Evolutionary conservation across 2,888 invertebrate species (phyloP), one percentile per base, ranked within the genome.

Genomic region (Drosophila nr. perissopoda): DNA sequence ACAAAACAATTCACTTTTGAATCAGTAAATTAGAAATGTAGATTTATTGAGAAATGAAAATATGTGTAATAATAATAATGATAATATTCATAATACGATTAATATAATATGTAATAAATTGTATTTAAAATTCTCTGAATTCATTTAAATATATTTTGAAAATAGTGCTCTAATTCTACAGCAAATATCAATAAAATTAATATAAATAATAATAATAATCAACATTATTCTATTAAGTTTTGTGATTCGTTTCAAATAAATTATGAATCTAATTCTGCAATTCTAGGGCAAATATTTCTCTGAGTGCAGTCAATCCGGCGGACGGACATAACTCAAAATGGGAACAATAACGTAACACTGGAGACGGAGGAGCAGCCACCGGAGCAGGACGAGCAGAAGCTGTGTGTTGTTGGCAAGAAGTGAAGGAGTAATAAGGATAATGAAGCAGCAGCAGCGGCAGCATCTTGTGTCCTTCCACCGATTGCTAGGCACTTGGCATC

Each of bases 391-490:
- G 42, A 27, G 51, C 29, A 68, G 71, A 64, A 72, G 42, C 63
- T 18, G 21, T 5, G 18, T 64, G 34, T 51, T 57, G 58, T 52
- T 25, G 54, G 53, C 63, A 68, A 80, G 83, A 87, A 46, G 7
- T 46, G 46, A 88, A 84, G 84, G 89, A 88, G 87, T 87, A 87
- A 87, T 86, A 86, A 81, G 87, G 87, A 87, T 87, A 87, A 87
- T 87, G 87, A 87, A 87, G 81, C 81, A 70, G 81, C 76, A 79
- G 62, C 57, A 74, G 29, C 61, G 56, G 64, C 64, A 71, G 54
- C 74, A 83, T 72, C 86, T 79, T 79, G 66, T 70, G 70, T 64
- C 81, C 63, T 46, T 51, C 60, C 46, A 27, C 40, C 25, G 40
- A 18, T 48, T 56, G 59, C 73, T 65, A 63, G 81, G 81, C 74